Evolutionary conservation across 64 coral and sea anemone species (phyloP).

Genomic region (Anthopleura sola): DNA sequence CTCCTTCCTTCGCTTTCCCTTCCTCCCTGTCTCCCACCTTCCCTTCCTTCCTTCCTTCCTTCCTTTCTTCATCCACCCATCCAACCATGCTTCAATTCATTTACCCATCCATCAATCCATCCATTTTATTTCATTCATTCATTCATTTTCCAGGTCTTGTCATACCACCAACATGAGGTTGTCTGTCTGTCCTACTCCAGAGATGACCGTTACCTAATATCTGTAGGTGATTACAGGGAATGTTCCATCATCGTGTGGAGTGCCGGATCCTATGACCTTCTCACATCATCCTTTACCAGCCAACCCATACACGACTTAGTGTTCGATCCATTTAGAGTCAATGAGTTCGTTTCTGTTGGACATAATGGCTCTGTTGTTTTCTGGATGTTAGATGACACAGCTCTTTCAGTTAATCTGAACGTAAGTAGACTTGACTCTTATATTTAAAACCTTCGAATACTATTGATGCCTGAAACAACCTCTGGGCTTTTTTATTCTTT

Average conservation of each 20-base stretch:
- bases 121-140: not conserved
- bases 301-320: slow-evolving; percentile 74
- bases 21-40: no score
- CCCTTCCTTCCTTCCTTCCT: no score
- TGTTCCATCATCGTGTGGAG: slow-evolving; percentile 94
- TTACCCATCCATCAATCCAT: no score
- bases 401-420: slow-evolving; percentile 63
- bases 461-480: no score
- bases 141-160: slow-evolving; percentile 51
- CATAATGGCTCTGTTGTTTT: slow-evolving; percentile 81
- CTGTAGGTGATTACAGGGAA: slow-evolving; percentile 95
- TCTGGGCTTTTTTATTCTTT: no score
- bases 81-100: no score
- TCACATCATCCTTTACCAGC: slow-evolving; percentile 81
- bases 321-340: slow-evolving; percentile 92
- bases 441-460: not conserved
- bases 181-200: slow-evolving; percentile 85
- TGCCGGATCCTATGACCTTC: slow-evolving; percentile 57
- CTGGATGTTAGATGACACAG: slow-evolving; percentile 94
- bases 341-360: slow-evolving; percentile 90
- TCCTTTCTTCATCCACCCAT: no score
- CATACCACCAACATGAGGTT: slow-evolving; percentile 81
- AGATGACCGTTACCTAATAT: slow-evolving; percentile 94
- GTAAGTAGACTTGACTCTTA: slow-evolving; percentile 35
- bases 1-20: no score